These are phyloP conservation scores for Amphilophus citrinellus DNA, from an alignment of 2,113 vertebrate species.

Conservation along the genomic window DNA sequence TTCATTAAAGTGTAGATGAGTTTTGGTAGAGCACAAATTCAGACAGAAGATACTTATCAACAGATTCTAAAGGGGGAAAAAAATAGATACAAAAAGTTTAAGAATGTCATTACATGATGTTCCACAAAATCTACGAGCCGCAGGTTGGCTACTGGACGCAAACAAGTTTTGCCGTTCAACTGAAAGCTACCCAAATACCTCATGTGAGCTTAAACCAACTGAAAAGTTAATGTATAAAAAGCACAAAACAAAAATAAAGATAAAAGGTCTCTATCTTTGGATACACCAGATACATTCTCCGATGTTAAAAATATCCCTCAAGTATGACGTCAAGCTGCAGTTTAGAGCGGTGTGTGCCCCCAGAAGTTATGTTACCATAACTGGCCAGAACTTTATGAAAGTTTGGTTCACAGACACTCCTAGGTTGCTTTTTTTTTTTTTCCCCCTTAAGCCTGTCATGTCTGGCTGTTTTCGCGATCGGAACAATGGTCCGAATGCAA, in stretches of 20 bases:
- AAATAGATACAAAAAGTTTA: slow-evolving; percentile 13
- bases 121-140: slow-evolving; percentile 13
- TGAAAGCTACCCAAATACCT: slow-evolving; percentile 26
- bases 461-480: too few species aligned
- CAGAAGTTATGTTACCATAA: background rate
- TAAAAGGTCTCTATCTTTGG: slow-evolving; percentile 49
- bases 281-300: slow-evolving; percentile 51
- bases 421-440: too few species aligned
- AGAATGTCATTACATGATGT: background rate
- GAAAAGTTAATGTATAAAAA: background rate
- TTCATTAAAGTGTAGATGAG: slow-evolving; percentile 9
- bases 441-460: too few species aligned
- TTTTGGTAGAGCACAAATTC: slow-evolving; percentile 17
- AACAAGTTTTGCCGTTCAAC: background rate
- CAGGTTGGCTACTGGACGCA: background rate
- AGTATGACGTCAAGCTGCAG: slow-evolving; percentile 27
- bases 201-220: slow-evolving; percentile 12
- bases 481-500: too few species aligned
- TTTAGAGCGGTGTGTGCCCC: slow-evolving; percentile 29
- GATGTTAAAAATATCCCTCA: slow-evolving; percentile 27
- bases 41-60: slow-evolving; percentile 20
- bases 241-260: slow-evolving; percentile 12
- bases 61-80: background rate
- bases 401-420: background rate
- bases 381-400: background rate